phyloP scores from a whole-genome alignment of 1,140 invertebrate genomes.

The Drosophila erecta region DNA sequence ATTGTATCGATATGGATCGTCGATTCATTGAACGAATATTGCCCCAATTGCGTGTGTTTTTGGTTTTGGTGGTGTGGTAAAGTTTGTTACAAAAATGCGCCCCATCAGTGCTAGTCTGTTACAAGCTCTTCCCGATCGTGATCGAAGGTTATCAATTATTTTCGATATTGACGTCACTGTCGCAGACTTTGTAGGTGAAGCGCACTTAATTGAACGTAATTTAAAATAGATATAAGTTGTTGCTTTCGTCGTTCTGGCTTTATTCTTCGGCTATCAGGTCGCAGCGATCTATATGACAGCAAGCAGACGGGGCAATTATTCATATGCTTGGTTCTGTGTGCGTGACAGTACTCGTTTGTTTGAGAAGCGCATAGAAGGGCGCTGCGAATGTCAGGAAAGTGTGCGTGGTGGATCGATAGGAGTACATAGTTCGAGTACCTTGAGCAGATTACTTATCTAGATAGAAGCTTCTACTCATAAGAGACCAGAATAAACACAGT shows the following conservation, averaged over 20 bases:
- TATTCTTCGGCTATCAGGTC: slow-evolving; percentile 56
- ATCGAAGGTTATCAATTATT: slow-evolving; percentile 54
- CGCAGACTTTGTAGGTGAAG: slow-evolving; percentile 63
- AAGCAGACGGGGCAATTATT: slow-evolving; percentile 41
- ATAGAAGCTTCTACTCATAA: slow-evolving; percentile 1
- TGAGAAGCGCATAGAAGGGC: slow-evolving; percentile 63
- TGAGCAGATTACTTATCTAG: neutral
- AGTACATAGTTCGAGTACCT: slow-evolving; percentile 15
- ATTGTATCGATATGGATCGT: slow-evolving; percentile 34
- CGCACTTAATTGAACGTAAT: slow-evolving; percentile 79
- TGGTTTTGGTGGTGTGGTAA: slow-evolving; percentile 16
- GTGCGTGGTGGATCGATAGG: slow-evolving; percentile 50
- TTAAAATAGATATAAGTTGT: slow-evolving; percentile 77
- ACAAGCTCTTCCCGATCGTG: slow-evolving; percentile 38
- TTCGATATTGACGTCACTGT: slow-evolving; percentile 72
- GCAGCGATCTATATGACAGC: slow-evolving; percentile 57
- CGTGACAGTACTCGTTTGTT: slow-evolving; percentile 34
- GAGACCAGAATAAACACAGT: neutral
- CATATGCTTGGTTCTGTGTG: slow-evolving; percentile 33
- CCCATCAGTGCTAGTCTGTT: slow-evolving; percentile 20
- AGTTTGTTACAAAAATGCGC: slow-evolving; percentile 36
- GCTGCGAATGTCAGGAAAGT: slow-evolving; percentile 39
- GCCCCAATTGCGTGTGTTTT: slow-evolving; percentile 33
- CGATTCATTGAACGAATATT: slow-evolving; percentile 40
- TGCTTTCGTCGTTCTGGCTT: slow-evolving; percentile 28